A percentile compares a stretch with the other conserved stretches of the same genome.
Conservation (phyloP, 2,888 invertebrate species). For the Periphyllus acericola region DNA sequence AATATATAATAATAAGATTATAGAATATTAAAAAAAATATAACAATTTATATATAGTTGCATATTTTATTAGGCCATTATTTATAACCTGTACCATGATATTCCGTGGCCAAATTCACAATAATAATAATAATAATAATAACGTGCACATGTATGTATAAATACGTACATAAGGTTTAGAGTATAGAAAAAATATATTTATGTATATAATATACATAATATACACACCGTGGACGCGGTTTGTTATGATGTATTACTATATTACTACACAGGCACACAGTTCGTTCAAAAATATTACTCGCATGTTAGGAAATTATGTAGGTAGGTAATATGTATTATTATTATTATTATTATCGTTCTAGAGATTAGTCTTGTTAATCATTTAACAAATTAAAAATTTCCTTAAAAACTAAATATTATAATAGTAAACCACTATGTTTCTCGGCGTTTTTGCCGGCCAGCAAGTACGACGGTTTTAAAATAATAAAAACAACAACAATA, state of each 20-base stretch:
- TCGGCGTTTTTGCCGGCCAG: not conserved
- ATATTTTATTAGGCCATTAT: slow-evolving; percentile 33
- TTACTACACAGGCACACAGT: not conserved
- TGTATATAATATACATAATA: not conserved
- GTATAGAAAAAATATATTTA: not conserved
- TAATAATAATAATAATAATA: not conserved
- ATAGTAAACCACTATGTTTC: slow-evolving; percentile 14
- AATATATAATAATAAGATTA: not conserved
- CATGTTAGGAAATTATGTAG: slow-evolving; percentile 33
- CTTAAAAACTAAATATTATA: slow-evolving; percentile 13
- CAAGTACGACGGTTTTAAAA: not conserved
- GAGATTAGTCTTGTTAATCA: slow-evolving; percentile 57
- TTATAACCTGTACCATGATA: not conserved
- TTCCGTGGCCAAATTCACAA: not conserved
- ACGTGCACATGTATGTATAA: not conserved
- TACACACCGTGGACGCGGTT: not conserved
- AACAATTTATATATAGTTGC: slow-evolving; percentile 7
- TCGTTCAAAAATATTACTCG: not conserved
- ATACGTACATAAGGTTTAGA: not conserved
- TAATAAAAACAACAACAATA: not conserved
- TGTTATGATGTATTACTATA: not conserved
- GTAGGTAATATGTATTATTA: not conserved
- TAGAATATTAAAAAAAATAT: slow-evolving; percentile 15
- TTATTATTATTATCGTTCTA: slow-evolving; percentile 27
- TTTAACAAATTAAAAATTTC: slow-evolving; percentile 32